Evolutionary conservation across 2,113 vertebrate genomes (phyloP).

Genomic region (Rhadina sibilatrix): DNA sequence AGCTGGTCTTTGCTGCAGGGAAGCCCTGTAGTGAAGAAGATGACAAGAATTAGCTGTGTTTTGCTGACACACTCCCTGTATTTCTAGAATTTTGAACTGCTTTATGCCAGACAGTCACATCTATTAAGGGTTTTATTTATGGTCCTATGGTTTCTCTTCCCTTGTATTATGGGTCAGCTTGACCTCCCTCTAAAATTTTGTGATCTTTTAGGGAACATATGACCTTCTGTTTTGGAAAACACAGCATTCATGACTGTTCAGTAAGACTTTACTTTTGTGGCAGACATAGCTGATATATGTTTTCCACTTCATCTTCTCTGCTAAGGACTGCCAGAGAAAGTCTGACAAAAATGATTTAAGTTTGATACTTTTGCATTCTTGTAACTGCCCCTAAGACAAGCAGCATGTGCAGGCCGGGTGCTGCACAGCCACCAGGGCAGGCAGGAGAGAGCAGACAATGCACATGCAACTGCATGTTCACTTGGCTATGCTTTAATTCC

Average conservation of each 20-base stretch:
- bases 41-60: background rate
- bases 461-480: fast-evolving
- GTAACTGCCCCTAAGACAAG: background rate
- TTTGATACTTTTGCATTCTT: background rate
- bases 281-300: background rate
- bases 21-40: constrained; percentile 60
- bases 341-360: background rate
- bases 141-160: background rate
- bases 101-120: background rate
- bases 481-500: background rate
- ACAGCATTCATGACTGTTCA: background rate
- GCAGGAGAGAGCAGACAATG: background rate
- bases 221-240: background rate
- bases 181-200: background rate
- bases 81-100: background rate
- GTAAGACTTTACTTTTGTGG: background rate
- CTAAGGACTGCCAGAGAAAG: background rate
- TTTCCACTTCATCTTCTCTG: background rate
- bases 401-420: fast-evolving
- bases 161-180: background rate
- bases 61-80: background rate
- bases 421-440: background rate
- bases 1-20: constrained; percentile 87
- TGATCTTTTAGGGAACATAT: background rate
- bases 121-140: background rate